These are phyloP conservation scores for Scaptomyza graminum DNA, from an alignment of 1,140 invertebrate species.

Conservation along the genomic window DNA sequence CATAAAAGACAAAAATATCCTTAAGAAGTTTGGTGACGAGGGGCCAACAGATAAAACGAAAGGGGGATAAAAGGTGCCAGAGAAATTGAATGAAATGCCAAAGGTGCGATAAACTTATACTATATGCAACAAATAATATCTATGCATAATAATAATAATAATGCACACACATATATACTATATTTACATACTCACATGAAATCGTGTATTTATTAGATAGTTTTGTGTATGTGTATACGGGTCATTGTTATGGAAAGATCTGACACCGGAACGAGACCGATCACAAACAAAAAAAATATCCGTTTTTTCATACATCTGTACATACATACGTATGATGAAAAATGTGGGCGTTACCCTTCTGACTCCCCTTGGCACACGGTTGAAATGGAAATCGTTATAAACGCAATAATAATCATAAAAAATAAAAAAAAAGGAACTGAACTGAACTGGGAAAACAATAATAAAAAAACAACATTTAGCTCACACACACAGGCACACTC, in stretches of 20 bases:
- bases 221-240: constrained; percentile 16
- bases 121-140: constrained; percentile 3
- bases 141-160: constrained; percentile 23
- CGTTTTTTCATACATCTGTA: constrained; percentile 12
- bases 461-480: constrained; percentile 44
- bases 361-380: constrained; percentile 65
- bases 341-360: constrained; percentile 54
- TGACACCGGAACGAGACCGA: constrained; percentile 69
- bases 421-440: constrained; percentile 23
- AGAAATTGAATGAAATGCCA: constrained; percentile 25
- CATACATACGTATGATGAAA: constrained; percentile 34
- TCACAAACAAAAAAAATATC: constrained; percentile 17
- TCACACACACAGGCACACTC: constrained; percentile 6
- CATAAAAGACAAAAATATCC: not conserved
- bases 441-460: constrained; percentile 62
- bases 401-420: constrained; percentile 75
- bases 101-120: constrained; percentile 22
- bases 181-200: constrained; percentile 7
- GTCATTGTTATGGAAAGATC: constrained; percentile 72
- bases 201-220: not conserved
- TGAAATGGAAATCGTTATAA: constrained; percentile 76
- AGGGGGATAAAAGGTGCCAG: not conserved
- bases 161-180: constrained; percentile 2
- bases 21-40: constrained; percentile 5
- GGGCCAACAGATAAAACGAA: not conserved